Evolutionary conservation across 1,140 invertebrate genomes (phyloP).

Genomic region (Drosophila bipectinata): DNA sequence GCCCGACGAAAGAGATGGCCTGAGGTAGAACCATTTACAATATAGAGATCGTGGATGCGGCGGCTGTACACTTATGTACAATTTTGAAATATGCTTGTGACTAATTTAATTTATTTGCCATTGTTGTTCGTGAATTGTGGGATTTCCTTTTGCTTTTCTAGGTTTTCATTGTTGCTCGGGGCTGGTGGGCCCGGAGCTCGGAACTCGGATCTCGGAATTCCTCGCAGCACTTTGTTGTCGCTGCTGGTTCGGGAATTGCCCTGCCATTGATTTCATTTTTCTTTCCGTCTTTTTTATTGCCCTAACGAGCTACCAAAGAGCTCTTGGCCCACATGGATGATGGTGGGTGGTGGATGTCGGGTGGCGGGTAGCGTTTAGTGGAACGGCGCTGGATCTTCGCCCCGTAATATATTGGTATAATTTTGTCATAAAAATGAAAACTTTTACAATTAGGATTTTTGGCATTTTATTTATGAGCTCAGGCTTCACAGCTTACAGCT

Average conservation of each 20-base stretch:
- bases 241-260: constrained; percentile 51
- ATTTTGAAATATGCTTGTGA: constrained; percentile 80
- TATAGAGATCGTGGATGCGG: constrained; percentile 33
- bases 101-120: constrained; percentile 81
- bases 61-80: constrained; percentile 29
- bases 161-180: constrained; percentile 61
- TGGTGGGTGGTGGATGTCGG: constrained; percentile 10
- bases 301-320: constrained; percentile 56
- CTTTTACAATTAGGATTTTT: constrained; percentile 74
- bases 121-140: constrained; percentile 75
- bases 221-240: constrained; percentile 48
- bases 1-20: neutral
- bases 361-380: constrained; percentile 3
- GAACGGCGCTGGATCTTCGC: constrained; percentile 17
- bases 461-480: constrained; percentile 65
- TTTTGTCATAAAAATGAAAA: constrained; percentile 79
- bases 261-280: constrained; percentile 65
- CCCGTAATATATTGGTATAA: constrained; percentile 72
- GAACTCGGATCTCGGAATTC: constrained; percentile 26
- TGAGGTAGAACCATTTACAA: constrained; percentile 13
- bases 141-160: constrained; percentile 64
- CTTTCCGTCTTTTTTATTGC: constrained; percentile 42
- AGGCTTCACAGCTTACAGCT: constrained; percentile 9
- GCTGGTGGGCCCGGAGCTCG: no score
- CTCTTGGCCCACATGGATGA: constrained; percentile 13